Evolutionary conservation across 2,113 vertebrate species (phyloP).

Genomic region (Oplegnathus fasciatus): DNA sequence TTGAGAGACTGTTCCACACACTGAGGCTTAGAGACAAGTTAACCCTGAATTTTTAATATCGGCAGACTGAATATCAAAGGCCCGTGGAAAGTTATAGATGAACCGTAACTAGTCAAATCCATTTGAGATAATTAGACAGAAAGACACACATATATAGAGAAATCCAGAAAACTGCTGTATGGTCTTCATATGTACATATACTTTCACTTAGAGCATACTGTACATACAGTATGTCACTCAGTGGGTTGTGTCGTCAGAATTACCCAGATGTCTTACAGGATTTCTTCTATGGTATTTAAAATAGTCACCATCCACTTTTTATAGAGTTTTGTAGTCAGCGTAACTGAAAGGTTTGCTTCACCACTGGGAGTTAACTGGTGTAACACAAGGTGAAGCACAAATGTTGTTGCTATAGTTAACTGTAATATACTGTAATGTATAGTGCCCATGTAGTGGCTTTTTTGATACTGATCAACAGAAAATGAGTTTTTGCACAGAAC

Average conservation of each 20-base stretch:
- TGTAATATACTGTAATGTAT: background rate
- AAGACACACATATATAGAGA: conserved; percentile 43
- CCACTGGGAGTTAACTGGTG: background rate
- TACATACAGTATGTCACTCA: background rate
- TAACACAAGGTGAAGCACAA: background rate
- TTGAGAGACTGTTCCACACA: conserved; percentile 4
- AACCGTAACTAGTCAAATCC: conserved; percentile 90
- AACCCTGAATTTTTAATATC: conserved; percentile 86
- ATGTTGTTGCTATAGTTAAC: background rate
- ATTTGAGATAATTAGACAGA: conserved; percentile 79
- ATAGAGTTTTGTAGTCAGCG: background rate
- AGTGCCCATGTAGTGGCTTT: background rate
- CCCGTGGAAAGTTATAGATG: conserved; percentile 75
- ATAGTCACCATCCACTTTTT: background rate
- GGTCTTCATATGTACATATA: background rate
- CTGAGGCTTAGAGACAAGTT: conserved; percentile 74
- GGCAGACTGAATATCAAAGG: conserved; percentile 94
- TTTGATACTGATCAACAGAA: background rate
- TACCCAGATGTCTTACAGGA: background rate
- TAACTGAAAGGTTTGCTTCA: background rate
- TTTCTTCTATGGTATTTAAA: background rate
- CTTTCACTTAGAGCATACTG: background rate
- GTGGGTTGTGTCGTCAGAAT: background rate
- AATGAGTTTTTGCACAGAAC: background rate
- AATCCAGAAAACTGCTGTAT: background rate